A percentile compares a stretch with the other conserved stretches of the same genome.
These are phyloP conservation scores for Argyrosomus japonicus DNA, from an alignment of 2,113 vertebrate species.

Conservation along the genomic window DNA sequence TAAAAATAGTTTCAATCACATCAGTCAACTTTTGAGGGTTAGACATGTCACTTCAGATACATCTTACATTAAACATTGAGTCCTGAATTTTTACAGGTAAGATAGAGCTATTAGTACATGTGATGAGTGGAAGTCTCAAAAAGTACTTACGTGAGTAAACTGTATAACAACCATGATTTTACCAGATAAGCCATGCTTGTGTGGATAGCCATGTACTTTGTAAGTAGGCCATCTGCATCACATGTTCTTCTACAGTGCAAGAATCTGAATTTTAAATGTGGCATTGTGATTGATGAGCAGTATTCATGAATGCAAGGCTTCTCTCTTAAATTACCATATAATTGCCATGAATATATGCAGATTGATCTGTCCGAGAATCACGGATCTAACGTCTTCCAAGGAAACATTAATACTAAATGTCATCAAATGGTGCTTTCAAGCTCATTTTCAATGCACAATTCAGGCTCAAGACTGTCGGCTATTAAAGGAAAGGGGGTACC, in stretches of 20 bases:
- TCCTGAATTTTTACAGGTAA: neutral
- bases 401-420: slow-evolving; percentile 62
- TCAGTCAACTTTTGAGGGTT: neutral
- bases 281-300: slow-evolving; percentile 72
- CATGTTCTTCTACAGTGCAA: slow-evolving; percentile 38
- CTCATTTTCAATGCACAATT: slow-evolving; percentile 56
- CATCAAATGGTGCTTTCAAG: slow-evolving; percentile 59
- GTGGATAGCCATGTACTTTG: slow-evolving; percentile 9
- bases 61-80: neutral
- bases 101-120: neutral
- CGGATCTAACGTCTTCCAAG: slow-evolving; percentile 46
- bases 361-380: slow-evolving; percentile 62
- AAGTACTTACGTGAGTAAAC: slow-evolving; percentile 3
- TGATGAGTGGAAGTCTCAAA: neutral
- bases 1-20: neutral
- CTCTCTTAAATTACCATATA: slow-evolving; percentile 67
- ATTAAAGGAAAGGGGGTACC: slow-evolving; percentile 36
- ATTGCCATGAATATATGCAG: slow-evolving; percentile 75
- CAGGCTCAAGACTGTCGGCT: slow-evolving; percentile 37
- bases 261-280: slow-evolving; percentile 70
- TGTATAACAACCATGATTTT: neutral
- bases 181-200: slow-evolving; percentile 10
- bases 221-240: slow-evolving; percentile 42
- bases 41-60: neutral
- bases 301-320: slow-evolving; percentile 69